Percentiles rank a stretch among this genome's conserved stretches.
These are phyloP conservation scores for Harpalus rufipes DNA, from an alignment of 2,888 invertebrate genomes.

Conservation along the genomic window DNA sequence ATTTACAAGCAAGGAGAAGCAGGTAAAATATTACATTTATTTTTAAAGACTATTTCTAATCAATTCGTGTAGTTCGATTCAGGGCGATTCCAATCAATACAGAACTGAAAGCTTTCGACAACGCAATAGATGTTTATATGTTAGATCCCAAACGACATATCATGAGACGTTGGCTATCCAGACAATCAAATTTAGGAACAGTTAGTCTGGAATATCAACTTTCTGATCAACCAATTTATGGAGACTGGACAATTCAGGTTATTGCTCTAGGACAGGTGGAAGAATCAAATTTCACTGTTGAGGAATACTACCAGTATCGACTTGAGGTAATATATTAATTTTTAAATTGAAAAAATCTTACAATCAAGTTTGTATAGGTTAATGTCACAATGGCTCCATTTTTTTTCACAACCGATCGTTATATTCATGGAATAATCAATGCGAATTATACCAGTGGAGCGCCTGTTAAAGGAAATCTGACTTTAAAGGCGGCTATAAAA, in stretches of 20 bases:
- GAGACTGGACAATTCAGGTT: slow-evolving; percentile 94
- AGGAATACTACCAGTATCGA: slow-evolving; percentile 96
- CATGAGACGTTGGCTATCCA: slow-evolving; percentile 94
- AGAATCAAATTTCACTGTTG: slow-evolving; percentile 91
- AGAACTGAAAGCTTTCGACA: slow-evolving; percentile 93
- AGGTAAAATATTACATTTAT: slow-evolving; percentile 77
- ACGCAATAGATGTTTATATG: slow-evolving; percentile 95
- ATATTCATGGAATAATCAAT: slow-evolving; percentile 91
- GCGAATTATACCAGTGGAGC: slow-evolving; percentile 98
- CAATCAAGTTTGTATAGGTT: slow-evolving; percentile 78
- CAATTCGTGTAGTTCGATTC: slow-evolving; percentile 85
- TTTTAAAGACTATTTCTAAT: slow-evolving; percentile 15
- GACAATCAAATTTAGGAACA: slow-evolving; percentile 95
- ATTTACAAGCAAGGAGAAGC: slow-evolving; percentile 95
- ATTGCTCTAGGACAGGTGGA: slow-evolving; percentile 93
- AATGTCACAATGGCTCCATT: slow-evolving; percentile 98
- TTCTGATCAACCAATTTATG: slow-evolving; percentile 94
- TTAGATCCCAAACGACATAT: slow-evolving; percentile 92
- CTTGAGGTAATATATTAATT: slow-evolving; percentile 83
- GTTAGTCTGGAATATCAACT: slow-evolving; percentile 95
- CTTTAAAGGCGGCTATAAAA: slow-evolving; percentile 87
- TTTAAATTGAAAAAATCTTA: too few relatives aligned
- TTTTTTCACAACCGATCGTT: slow-evolving; percentile 92
- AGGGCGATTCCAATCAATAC: slow-evolving; percentile 95
- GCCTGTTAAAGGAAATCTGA: slow-evolving; percentile 93